Percentiles rank a stretch among this genome's conserved stretches.
Conservation (phyloP, 2,113 vertebrate genomes). For the Columba livia region DNA sequence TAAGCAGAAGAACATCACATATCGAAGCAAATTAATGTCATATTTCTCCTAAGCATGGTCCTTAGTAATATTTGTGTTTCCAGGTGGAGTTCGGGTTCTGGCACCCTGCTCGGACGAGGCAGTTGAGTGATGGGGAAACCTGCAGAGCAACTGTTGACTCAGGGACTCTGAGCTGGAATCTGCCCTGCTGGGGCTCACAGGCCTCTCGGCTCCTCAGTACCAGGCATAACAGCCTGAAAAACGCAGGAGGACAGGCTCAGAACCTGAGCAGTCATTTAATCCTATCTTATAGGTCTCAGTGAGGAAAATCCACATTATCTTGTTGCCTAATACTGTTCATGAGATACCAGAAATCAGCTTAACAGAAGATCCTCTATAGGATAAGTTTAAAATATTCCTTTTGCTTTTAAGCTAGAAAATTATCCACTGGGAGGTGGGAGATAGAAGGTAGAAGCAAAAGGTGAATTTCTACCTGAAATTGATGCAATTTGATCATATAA, state of each 20-base stretch:
- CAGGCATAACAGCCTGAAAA: neutral
- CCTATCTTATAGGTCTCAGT: neutral
- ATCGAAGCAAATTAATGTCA: neutral
- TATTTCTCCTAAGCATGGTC: neutral
- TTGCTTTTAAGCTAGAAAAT: neutral
- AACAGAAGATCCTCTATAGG: conserved; percentile 15
- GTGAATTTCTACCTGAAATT: neutral
- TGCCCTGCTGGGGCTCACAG: neutral
- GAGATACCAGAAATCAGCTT: conserved; percentile 51
- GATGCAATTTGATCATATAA: neutral
- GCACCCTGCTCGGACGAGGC: neutral
- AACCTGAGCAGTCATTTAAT: conserved; percentile 17
- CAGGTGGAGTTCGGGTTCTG: neutral
- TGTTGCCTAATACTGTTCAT: conserved; percentile 30
- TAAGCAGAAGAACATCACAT: neutral
- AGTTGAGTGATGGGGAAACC: neutral
- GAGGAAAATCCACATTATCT: conserved; percentile 47
- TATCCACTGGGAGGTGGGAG: neutral
- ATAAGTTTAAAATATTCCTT: conserved; percentile 3
- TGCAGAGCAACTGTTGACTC: neutral
- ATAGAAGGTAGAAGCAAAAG: neutral
- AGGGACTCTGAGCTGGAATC: neutral
- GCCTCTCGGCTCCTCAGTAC: neutral
- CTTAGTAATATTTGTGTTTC: neutral
- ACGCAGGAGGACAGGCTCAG: neutral